phyloP scores from a whole-genome alignment of 2,888 invertebrate species.

The Aspidiotus destructor region DNA sequence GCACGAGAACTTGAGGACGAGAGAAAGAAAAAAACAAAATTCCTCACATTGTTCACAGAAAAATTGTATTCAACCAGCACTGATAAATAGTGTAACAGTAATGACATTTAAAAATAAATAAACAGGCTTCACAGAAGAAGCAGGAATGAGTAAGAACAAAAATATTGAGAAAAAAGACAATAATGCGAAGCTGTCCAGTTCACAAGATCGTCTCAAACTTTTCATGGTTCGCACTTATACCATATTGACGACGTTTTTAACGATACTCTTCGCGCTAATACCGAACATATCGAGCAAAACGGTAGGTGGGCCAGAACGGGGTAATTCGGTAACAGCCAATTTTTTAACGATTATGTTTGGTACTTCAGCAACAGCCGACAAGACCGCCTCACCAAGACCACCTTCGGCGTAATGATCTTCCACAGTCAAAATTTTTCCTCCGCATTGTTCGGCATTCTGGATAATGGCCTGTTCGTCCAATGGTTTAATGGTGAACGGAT shows the following conservation, averaged over 20 bases:
- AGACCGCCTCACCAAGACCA: slow-evolving; percentile 91
- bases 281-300: slow-evolving; percentile 81
- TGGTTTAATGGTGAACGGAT: slow-evolving; percentile 94
- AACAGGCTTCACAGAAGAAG: no score
- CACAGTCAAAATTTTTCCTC: slow-evolving; percentile 77
- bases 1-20: no score
- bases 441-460: slow-evolving; percentile 63
- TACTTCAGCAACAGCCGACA: slow-evolving; percentile 64
- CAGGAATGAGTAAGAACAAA: no score
- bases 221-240: neutral
- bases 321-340: slow-evolving; percentile 70
- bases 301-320: slow-evolving; percentile 83
- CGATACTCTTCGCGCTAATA: slow-evolving; percentile 72
- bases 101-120: no score
- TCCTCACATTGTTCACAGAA: no score
- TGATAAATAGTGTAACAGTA: no score
- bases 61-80: no score
- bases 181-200: no score
- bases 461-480: slow-evolving; percentile 70
- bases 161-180: no score
- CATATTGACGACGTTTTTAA: slow-evolving; percentile 40
- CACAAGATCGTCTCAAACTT: neutral
- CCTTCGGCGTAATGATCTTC: slow-evolving; percentile 97
- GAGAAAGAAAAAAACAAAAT: no score
- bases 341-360: slow-evolving; percentile 63